Base-by-base conservation (phyloP, 92 coral and sea anemone species). In the Plumapathes pennacea region DNA sequence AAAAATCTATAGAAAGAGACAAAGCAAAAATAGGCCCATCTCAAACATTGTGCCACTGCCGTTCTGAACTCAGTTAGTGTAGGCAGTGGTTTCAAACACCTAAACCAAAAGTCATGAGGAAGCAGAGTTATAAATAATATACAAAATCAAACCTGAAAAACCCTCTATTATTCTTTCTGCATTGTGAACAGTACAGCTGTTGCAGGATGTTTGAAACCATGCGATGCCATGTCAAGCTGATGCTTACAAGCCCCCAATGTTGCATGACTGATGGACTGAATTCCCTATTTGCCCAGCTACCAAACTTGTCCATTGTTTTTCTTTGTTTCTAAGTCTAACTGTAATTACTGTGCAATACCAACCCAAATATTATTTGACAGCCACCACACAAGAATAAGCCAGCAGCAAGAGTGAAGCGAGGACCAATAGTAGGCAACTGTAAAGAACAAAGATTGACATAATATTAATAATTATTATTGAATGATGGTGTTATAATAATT, bases 401-500 rank as follows among this genome's bases (percentile, higher is more conserved):
- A 49, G 77, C 58, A 8, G 65, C 56, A 40, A 91, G 29, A 1
- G 74, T 76, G 69, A 87, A 87, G 6, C 83, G 72, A 20, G 90
- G 69, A 30, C 97, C 97, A 83, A 88, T 38, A 18, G 64, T 77
- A 38, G 97, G 97, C 13, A 91, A 78, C 97, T 91, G 22, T 20
- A 25, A 62, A 40, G 37, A 42, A 28, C 54, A 56, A 54, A 10
- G 23, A n/a, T 2, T 1, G 42, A 26, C 48, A 28, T 2, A n/a
- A 38, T 23, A 15, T 19, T n/a, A n/a, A n/a, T n/a, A n/a, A n/a
- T n/a, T n/a, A n/a, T n/a, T n/a, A 3, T 46, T 46, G 2, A 3
- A 46, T 8, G 54, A 27, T 46, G 26, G 23, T 5, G 47, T 3
- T 41, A 41, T 4, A 41, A n/a, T n/a, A n/a, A n/a, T n/a, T n/a